Percentiles rank a stretch among this genome's conserved stretches.
phyloP scores from a whole-genome alignment of 2,888 invertebrate genomes.

The Toxonevra muliebris region DNA sequence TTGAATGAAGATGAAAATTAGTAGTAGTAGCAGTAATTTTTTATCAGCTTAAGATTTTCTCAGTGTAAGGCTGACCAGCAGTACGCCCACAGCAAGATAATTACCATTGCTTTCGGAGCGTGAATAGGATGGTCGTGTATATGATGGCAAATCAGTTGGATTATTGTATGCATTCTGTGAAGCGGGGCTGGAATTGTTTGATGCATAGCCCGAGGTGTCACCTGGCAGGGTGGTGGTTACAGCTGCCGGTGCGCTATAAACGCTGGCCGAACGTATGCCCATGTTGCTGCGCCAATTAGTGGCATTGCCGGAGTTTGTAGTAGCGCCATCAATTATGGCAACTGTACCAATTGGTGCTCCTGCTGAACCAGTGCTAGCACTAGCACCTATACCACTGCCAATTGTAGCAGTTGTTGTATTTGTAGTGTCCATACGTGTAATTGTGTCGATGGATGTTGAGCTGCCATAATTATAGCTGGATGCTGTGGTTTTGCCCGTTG shows the following conservation, averaged over 20 bases:
- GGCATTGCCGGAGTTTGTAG: slow-evolving; percentile 19
- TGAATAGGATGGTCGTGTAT: slow-evolving; percentile 59
- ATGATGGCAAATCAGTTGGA: slow-evolving; percentile 56
- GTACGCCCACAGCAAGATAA: slow-evolving; percentile 61
- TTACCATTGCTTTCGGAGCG: slow-evolving; percentile 64
- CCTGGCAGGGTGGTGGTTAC: slow-evolving; percentile 51
- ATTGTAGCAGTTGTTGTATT: slow-evolving; percentile 52
- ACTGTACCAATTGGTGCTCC: slow-evolving; percentile 37
- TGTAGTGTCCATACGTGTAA: slow-evolving; percentile 58
- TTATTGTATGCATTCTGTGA: slow-evolving; percentile 56
- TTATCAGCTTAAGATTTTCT: slow-evolving; percentile 42
- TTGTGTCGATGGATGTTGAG: slow-evolving; percentile 58
- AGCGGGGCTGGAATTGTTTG: slow-evolving; percentile 49
- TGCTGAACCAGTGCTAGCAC: slow-evolving; percentile 34
- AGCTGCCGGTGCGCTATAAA: slow-evolving; percentile 60
- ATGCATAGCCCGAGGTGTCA: slow-evolving; percentile 55
- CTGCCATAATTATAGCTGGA: slow-evolving; percentile 53
- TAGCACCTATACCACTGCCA: slow-evolving; percentile 30
- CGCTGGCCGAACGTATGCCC: slow-evolving; percentile 57
- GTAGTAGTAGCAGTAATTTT: slow-evolving; percentile 21
- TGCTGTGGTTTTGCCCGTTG: slow-evolving; percentile 39
- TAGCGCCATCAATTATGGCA: slow-evolving; percentile 10
- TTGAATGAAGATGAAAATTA: slow-evolving; percentile 20
- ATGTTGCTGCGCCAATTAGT: slow-evolving; percentile 26
- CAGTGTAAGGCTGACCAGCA: slow-evolving; percentile 59